phyloP scores from a whole-genome alignment of 1,140 invertebrate genomes.

The Elymnias hypermnestra region DNA sequence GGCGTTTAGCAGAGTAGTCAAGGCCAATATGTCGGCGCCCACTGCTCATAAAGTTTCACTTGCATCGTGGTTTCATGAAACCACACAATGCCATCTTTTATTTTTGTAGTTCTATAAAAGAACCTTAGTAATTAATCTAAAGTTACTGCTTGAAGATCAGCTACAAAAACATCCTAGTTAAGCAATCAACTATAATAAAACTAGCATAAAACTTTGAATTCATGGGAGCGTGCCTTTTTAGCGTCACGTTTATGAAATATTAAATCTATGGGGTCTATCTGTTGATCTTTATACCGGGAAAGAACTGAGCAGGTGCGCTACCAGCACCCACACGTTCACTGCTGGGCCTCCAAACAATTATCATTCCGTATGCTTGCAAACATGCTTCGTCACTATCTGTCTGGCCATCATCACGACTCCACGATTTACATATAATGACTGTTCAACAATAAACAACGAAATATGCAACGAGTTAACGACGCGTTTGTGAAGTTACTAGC shows the following conservation, averaged over 20 bases:
- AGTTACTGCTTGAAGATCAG: too few relatives aligned
- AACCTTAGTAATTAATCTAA: too few relatives aligned
- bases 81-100: too few relatives aligned
- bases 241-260: slow-evolving; percentile 70
- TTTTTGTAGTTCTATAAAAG: too few relatives aligned
- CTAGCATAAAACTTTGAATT: slow-evolving; percentile 32
- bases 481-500: slow-evolving; percentile 40
- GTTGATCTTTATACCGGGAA: slow-evolving; percentile 42
- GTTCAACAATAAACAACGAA: slow-evolving; percentile 68
- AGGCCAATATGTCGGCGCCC: too few relatives aligned
- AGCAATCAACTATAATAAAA: too few relatives aligned
- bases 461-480: slow-evolving; percentile 33
- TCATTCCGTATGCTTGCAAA: slow-evolving; percentile 66
- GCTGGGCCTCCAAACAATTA: slow-evolving; percentile 52
- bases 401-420: slow-evolving; percentile 65
- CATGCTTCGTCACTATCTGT: slow-evolving; percentile 67
- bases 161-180: too few relatives aligned
- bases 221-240: slow-evolving; percentile 45
- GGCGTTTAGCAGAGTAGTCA: too few relatives aligned
- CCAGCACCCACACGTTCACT: slow-evolving; percentile 49
- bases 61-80: too few relatives aligned
- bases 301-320: slow-evolving; percentile 41
- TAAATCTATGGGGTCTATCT: slow-evolving; percentile 50
- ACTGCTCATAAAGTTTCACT: too few relatives aligned
- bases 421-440: slow-evolving; percentile 74